These are phyloP conservation scores for Dasypolia templi DNA, from an alignment of 2,888 invertebrate species.

Conservation along the genomic window DNA sequence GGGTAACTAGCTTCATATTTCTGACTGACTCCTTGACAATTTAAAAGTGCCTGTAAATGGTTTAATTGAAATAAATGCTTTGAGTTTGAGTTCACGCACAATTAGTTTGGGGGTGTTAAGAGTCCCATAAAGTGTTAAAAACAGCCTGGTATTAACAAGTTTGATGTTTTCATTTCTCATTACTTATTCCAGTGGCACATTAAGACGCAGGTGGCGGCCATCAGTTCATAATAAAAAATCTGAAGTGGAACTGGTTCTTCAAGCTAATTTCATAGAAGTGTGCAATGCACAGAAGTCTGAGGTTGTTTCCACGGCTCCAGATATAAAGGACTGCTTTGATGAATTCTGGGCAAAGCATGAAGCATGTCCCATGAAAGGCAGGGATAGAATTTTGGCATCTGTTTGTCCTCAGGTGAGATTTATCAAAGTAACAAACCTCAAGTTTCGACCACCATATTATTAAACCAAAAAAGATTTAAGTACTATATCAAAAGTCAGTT, in stretches of 20 bases:
- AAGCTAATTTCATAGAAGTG: slow-evolving; percentile 93
- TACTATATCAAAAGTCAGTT: background rate
- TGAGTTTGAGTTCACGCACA: no score
- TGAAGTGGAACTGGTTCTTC: slow-evolving; percentile 93
- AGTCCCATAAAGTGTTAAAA: background rate
- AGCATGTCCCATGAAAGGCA: slow-evolving; percentile 92
- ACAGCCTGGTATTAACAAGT: no score
- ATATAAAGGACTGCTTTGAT: slow-evolving; percentile 92
- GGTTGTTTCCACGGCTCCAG: slow-evolving; percentile 90
- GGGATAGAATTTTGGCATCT: slow-evolving; percentile 94
- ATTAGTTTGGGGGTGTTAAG: background rate
- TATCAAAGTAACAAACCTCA: background rate
- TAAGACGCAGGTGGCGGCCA: slow-evolving; percentile 94
- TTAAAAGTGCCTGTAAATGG: no score
- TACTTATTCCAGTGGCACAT: slow-evolving; percentile 91
- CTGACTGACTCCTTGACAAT: no score
- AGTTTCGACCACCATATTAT: background rate
- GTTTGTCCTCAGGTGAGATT: slow-evolving; percentile 94
- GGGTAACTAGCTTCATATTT: no score
- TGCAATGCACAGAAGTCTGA: slow-evolving; percentile 88
- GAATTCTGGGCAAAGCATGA: slow-evolving; percentile 93
- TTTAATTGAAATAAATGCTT: no score
- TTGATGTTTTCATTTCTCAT: background rate
- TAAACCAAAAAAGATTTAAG: background rate
- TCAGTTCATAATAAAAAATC: slow-evolving; percentile 90